Evolutionary conservation across 2,113 vertebrate genomes (phyloP), one percentile per base, ranked within the genome.

Genomic region (Elachura formosa): DNA sequence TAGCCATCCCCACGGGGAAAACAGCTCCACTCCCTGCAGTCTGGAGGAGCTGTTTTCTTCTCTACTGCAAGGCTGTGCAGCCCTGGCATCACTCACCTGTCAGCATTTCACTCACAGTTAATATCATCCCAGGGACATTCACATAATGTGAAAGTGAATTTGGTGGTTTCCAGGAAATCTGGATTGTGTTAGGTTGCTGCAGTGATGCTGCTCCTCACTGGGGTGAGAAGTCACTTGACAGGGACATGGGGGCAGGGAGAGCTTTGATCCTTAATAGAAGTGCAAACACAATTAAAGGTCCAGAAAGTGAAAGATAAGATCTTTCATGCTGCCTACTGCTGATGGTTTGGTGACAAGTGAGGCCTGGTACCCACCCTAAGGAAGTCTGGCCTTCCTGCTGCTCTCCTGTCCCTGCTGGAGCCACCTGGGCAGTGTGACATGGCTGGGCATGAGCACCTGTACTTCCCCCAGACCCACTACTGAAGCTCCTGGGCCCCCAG

Each of bases 101-200:
- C 81, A 91, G 74, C 46, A 36, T 73, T 68, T 75, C 21, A 1
- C 78, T 59, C 1, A 0, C 46, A 33, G 51, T 67, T 74, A 62
- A 29, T 43, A 25, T 34, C 18, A 59, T 71, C 46, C 55, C 66
- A 17, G 48, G 61, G 61, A 82, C 78, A 45, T 45, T 87, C 56
- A 75, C 82, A 38, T 79, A 67, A 62, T n/a, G 38, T 59, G 28
- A 94, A 95, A 87, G 41, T 86, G 58, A 64, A 92, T 96, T 86
- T 94, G 26, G 33, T 38, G 45, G 38, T 63, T 93, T 94, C 84
- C 74, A 91, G 84, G 92, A 94, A 91, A 91, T 66, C 73, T 66
- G 46, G 51, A n/a, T 77, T 58, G 34, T 54, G 33, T 54, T 34
- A 43, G 55, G 55, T 52, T 3, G 2, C 73, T 58, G 61, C 55